A percentile compares a stretch with the other conserved stretches of the same genome.
Evolutionary conservation across 2,888 invertebrate species (phyloP).

Genomic region (Melanophora roralis): DNA sequence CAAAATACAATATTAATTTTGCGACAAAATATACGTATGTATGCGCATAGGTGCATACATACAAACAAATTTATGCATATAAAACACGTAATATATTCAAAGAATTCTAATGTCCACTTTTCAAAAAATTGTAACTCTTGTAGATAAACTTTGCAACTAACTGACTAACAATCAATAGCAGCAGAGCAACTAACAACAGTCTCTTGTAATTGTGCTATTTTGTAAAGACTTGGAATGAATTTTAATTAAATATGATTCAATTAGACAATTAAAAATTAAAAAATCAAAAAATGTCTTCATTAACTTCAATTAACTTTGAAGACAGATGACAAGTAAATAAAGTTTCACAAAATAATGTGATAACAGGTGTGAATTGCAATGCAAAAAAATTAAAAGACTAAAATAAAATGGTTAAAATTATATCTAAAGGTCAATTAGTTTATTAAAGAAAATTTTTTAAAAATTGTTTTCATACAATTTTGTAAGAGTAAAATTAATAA

Average conservation of each 20-base stretch:
- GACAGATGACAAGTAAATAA: constrained; percentile 18
- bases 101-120: constrained; percentile 39
- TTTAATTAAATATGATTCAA: constrained; percentile 44
- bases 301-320: constrained; percentile 37
- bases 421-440: neutral
- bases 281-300: constrained; percentile 50
- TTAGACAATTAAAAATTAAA: neutral
- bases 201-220: constrained; percentile 56
- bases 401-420: neutral
- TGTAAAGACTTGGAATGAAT: constrained; percentile 52
- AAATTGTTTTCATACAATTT: too few relatives aligned
- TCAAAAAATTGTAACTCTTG: neutral
- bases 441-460: too few relatives aligned
- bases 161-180: neutral
- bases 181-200: constrained; percentile 8
- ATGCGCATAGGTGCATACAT: too few relatives aligned
- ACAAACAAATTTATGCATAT: too few relatives aligned
- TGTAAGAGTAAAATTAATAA: too few relatives aligned
- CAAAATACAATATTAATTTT: constrained; percentile 10
- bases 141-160: neutral
- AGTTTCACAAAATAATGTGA: constrained; percentile 21
- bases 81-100: neutral
- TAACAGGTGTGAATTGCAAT: constrained; percentile 48
- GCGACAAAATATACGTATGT: constrained; percentile 23
- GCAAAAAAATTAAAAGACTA: neutral